Conservation (phyloP, 2,888 invertebrate genomes). For the Deladenus siricidicola region DNA sequence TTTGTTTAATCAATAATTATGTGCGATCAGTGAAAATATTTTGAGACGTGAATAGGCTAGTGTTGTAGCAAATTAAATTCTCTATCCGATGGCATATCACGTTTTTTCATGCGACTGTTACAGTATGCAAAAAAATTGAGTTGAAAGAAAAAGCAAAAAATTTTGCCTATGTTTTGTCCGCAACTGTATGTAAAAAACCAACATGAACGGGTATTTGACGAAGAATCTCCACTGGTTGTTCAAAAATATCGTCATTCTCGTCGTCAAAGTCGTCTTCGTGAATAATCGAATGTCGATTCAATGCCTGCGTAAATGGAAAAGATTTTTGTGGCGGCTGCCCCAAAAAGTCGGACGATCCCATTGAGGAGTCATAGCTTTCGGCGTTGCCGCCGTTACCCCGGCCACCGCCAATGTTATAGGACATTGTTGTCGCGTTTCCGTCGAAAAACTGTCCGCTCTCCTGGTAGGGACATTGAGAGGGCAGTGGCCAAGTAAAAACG, state of each 20-base stretch:
- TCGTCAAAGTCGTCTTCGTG: not conserved
- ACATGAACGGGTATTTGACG: constrained; percentile 8
- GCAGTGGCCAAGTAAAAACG: constrained; percentile 34
- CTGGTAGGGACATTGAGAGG: constrained; percentile 4
- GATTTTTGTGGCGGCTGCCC: not conserved
- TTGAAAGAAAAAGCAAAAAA: too few species aligned
- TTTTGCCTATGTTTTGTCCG: too few species aligned
- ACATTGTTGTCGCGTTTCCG: not conserved
- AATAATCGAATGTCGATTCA: not conserved
- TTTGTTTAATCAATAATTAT: too few species aligned
- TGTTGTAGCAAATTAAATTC: too few species aligned
- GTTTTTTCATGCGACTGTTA: too few species aligned
- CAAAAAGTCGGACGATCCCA: too few species aligned
- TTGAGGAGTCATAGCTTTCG: not conserved
- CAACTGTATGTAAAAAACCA: too few species aligned
- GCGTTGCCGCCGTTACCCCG: too few species aligned
- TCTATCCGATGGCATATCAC: too few species aligned
- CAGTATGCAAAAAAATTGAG: too few species aligned
- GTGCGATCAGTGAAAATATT: too few species aligned
- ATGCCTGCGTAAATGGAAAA: not conserved
- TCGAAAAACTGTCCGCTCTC: not conserved
- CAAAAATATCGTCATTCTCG: constrained; percentile 10
- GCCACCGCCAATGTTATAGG: not conserved
- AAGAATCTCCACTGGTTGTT: constrained; percentile 6
- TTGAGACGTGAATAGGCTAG: too few species aligned